These are phyloP conservation scores for Eulacestoma nigropectus DNA, from an alignment of 2,113 vertebrate species.

Conservation along the genomic window DNA sequence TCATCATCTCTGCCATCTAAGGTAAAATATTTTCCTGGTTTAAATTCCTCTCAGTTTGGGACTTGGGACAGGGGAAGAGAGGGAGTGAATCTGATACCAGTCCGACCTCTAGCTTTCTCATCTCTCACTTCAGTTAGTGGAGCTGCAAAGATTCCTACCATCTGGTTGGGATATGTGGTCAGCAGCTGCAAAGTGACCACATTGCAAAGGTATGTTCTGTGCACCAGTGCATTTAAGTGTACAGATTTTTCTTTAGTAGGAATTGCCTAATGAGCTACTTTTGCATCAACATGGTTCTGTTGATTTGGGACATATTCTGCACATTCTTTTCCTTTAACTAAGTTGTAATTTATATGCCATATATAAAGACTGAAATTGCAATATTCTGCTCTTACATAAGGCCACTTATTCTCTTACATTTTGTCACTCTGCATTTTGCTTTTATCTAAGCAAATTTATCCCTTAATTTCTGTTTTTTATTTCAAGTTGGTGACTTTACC, in stretches of 20 bases:
- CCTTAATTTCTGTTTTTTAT: background rate
- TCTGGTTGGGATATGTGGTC: background rate
- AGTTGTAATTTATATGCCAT: background rate
- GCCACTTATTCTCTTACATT: background rate
- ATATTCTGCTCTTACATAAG: background rate
- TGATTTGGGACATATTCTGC: background rate
- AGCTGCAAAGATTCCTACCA: background rate
- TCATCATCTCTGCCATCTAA: background rate
- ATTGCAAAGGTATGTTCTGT: background rate
- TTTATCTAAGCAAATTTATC: background rate
- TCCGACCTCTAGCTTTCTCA: background rate
- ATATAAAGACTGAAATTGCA: background rate
- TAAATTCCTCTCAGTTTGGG: background rate
- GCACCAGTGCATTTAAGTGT: background rate
- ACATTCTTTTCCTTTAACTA: background rate
- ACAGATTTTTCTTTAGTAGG: background rate
- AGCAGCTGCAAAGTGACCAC: background rate
- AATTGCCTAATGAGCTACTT: background rate
- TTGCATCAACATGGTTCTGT: background rate
- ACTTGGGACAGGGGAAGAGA: background rate
- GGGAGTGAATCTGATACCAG: background rate
- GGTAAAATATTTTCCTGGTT: background rate
- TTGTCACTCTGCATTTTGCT: background rate
- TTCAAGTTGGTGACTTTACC: background rate
- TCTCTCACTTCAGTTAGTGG: background rate